A percentile compares a stretch with the other conserved stretches of the same genome.
Evolutionary conservation across 1,140 invertebrate genomes (phyloP).

Genomic region (Leptopilina boulardi): DNA sequence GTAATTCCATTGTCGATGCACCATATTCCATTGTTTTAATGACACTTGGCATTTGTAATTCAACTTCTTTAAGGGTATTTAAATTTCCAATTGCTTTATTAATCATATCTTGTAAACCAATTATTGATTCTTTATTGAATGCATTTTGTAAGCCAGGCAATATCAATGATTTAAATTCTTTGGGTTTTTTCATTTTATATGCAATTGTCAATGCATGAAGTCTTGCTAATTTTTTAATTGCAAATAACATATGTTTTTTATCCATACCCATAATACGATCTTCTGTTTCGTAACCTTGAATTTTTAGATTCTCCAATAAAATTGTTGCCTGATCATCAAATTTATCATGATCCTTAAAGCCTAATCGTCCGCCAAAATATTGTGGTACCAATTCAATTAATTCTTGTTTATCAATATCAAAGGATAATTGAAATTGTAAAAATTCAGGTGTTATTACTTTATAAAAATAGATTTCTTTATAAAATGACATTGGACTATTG

Average conservation of each 20-base stretch:
- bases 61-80: slow-evolving; percentile 57
- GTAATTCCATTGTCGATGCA: slow-evolving; percentile 32
- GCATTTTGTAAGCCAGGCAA: slow-evolving; percentile 48
- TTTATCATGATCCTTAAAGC: slow-evolving; percentile 67
- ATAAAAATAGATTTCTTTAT: slow-evolving; percentile 79
- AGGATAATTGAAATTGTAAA: slow-evolving; percentile 73
- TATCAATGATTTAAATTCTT: slow-evolving; percentile 71
- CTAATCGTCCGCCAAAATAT: slow-evolving; percentile 77
- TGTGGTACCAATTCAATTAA: slow-evolving; percentile 72
- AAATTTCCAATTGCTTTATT: slow-evolving; percentile 60
- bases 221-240: slow-evolving; percentile 75
- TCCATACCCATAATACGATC: slow-evolving; percentile 77
- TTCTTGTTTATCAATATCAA: slow-evolving; percentile 68
- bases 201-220: slow-evolving; percentile 78
- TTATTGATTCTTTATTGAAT: slow-evolving; percentile 53
- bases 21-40: slow-evolving; percentile 59
- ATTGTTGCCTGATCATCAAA: slow-evolving; percentile 79
- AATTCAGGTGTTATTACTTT: slow-evolving; percentile 74
- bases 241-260: slow-evolving; percentile 72
- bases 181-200: slow-evolving; percentile 74
- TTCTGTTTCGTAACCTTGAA: slow-evolving; percentile 73
- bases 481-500: slow-evolving; percentile 78
- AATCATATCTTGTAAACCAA: slow-evolving; percentile 66
- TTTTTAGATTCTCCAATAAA: slow-evolving; percentile 78
- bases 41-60: slow-evolving; percentile 56